Percentiles rank a stretch among this genome's conserved stretches.
Evolutionary conservation across 2,888 invertebrate genomes (phyloP).

Genomic region (Atrina japonica): DNA sequence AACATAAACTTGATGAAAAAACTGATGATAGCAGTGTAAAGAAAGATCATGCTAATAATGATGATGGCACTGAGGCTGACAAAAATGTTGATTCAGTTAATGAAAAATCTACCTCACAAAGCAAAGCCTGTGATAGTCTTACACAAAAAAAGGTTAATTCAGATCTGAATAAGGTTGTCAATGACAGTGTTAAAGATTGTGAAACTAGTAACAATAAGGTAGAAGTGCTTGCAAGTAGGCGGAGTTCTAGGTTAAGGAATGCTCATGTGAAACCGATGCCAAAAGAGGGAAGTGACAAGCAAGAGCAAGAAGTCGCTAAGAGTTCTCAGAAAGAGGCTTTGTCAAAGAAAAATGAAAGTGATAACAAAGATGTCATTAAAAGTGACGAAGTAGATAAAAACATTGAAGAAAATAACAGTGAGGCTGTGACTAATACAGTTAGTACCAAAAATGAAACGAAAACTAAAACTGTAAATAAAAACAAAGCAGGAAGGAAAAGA

Average conservation of each 20-base stretch:
- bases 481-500: slow-evolving; percentile 33
- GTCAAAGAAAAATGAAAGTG: slow-evolving; percentile 46
- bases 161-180: too few relatives aligned
- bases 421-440: slow-evolving; percentile 12
- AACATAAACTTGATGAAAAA: neutral
- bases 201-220: too few relatives aligned
- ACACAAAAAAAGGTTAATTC: too few relatives aligned
- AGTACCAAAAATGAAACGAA: slow-evolving; percentile 56
- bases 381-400: slow-evolving; percentile 79
- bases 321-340: neutral
- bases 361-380: slow-evolving; percentile 80
- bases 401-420: slow-evolving; percentile 10
- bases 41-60: neutral
- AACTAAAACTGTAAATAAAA: slow-evolving; percentile 1
- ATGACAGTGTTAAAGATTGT: too few relatives aligned
- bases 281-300: neutral
- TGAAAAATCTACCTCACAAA: slow-evolving; percentile 10
- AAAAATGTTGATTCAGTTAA: neutral
- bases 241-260: too few relatives aligned
- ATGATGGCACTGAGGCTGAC: slow-evolving; percentile 8
- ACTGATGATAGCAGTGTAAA: neutral
- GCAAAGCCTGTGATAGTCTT: neutral
- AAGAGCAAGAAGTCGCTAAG: neutral
- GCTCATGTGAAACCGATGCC: too few relatives aligned
- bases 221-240: too few relatives aligned